A percentile compares a stretch with the other conserved stretches of the same genome.
phyloP scores from a whole-genome alignment of 2,113 vertebrate species.

The Anser cygnoides region DNA sequence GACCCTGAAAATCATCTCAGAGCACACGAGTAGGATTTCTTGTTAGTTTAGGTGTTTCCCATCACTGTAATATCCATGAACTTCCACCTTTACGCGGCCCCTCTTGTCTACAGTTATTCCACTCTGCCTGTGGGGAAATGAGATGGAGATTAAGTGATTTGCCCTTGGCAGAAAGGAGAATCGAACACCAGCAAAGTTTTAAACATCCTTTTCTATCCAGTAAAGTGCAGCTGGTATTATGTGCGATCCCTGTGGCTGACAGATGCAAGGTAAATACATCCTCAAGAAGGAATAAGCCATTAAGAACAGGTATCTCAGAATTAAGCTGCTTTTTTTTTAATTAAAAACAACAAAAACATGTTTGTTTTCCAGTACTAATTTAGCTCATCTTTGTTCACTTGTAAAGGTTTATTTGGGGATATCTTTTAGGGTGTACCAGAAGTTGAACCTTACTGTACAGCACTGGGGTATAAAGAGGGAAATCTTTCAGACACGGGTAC shows the following conservation, averaged over 20 bases:
- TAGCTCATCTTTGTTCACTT: neutral
- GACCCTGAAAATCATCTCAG: neutral
- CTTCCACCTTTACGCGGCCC: neutral
- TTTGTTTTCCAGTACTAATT: neutral
- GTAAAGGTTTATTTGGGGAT: neutral
- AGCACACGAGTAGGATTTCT: neutral
- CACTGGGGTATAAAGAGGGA: neutral
- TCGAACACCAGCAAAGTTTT: neutral
- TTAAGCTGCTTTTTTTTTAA: neutral
- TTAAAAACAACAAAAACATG: neutral
- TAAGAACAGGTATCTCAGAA: neutral
- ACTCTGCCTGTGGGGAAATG: neutral
- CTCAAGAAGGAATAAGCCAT: neutral
- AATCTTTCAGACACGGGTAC: neutral
- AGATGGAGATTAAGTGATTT: slow-evolving; percentile 44
- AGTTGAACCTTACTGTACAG: neutral
- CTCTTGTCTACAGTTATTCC: neutral
- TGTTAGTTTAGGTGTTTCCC: neutral
- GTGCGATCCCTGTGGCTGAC: neutral
- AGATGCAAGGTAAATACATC: slow-evolving; percentile 25
- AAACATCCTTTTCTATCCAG: slow-evolving; percentile 5
- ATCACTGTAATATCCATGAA: neutral
- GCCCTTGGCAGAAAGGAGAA: neutral
- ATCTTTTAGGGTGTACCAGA: neutral
- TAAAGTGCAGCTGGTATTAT: slow-evolving; percentile 28